Base-by-base conservation (phyloP, 2,113 vertebrate species). In the Boulengeromyrus knoepffleri region DNA sequence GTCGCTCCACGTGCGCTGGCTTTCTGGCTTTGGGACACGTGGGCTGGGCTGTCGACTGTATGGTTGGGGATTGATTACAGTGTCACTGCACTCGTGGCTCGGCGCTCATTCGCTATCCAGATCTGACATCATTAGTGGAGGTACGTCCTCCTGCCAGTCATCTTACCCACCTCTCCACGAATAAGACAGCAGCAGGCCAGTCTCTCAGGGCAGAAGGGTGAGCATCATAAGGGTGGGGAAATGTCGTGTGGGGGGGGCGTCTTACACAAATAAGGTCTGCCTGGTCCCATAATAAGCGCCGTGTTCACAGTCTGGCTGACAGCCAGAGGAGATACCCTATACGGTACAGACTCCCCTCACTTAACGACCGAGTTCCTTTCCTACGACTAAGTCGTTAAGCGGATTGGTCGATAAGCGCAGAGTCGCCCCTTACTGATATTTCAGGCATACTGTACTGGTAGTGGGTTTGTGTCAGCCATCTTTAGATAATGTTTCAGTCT, bases 1-100 rank as follows among this genome's bases (percentile, higher is more conserved):
- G 31, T 70, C 27, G 10, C 10, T 31, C 10, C 9, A 27, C 3
- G 10, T 31, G 27, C 19, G 36, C 5, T 36, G 4, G 13, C 13
- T 74, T 74, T 74, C 94, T 90, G 47, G 47, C 50, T 52, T 96
- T 92, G 52, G 90, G 94, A 93, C 93, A 91, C 90, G 8, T 39
- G 86, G 47, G 90, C 94, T 94, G 92, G 94, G 95, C 94, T 93
- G 95, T 93, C 93, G 88, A 42, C 88, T 36, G 7, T 91, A 86
- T 95, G 95, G 95, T 94, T 92, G 85, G 89, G 42, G 93, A 94
- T 94, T 95, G 94, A 96, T 96, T 95, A 95, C 95, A 92, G 90
- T 91, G 93, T 92, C 92, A 90, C 89, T 93, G 89, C 89, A 91
- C 92, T 92, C 91, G 21, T 70, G 9, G 5, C 88, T 42, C 9